Conservation (phyloP, 2,113 vertebrate genomes). For the Atherinomorus stipes region DNA sequence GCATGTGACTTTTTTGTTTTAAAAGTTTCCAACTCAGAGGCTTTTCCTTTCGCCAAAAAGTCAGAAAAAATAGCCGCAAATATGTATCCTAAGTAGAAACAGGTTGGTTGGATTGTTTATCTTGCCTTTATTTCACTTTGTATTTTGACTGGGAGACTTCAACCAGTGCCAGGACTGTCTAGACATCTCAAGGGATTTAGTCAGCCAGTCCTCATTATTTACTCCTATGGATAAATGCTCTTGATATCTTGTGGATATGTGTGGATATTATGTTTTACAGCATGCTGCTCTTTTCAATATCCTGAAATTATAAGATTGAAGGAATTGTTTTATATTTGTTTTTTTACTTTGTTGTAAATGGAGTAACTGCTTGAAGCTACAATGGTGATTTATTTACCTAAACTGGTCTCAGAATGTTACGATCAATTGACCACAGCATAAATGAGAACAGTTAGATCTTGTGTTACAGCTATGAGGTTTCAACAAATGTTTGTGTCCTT, state of each 20-base stretch:
- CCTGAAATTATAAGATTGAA: not conserved
- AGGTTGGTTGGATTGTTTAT: constrained; percentile 63
- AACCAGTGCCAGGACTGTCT: constrained; percentile 47
- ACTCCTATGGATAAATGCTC: constrained; percentile 46
- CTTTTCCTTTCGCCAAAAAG: constrained; percentile 42
- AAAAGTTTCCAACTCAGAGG: constrained; percentile 56
- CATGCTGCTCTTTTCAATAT: constrained; percentile 20
- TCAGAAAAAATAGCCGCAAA: constrained; percentile 70
- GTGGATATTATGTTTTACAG: constrained; percentile 34
- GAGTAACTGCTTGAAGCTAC: not conserved
- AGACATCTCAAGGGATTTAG: constrained; percentile 48
- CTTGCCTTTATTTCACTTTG: constrained; percentile 60
- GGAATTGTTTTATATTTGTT: no score
- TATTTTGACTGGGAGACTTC: constrained; percentile 68
- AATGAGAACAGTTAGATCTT: constrained; percentile 44
- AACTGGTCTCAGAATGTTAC: constrained; percentile 26
- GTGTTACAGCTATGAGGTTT: constrained; percentile 22
- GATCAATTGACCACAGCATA: constrained; percentile 17
- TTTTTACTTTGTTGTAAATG: no score
- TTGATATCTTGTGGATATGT: constrained; percentile 33
- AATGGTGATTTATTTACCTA: not conserved
- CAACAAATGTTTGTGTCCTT: constrained; percentile 21
- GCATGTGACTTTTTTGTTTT: constrained; percentile 23
- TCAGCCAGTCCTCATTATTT: constrained; percentile 55
- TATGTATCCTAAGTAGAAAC: constrained; percentile 72